Evolutionary conservation across 2,888 invertebrate genomes (phyloP).

Genomic region (Sarcophaga rosellei): DNA sequence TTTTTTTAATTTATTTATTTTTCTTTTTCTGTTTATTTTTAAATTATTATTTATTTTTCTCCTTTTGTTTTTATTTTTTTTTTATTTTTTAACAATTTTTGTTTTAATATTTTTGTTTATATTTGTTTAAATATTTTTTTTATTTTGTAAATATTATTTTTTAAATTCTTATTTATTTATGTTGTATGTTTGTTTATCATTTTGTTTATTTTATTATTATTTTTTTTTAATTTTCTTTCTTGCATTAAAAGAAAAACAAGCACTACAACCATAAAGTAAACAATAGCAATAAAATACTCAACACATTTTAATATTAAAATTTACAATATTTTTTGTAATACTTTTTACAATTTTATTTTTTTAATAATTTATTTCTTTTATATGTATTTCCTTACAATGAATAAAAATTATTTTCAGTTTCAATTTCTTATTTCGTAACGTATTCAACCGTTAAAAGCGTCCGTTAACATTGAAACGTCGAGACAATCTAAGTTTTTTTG

Average conservation of each 20-base stretch:
- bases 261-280: no score
- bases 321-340: background rate
- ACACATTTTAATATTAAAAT: background rate
- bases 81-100: no score
- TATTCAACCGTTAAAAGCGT: conserved; percentile 44
- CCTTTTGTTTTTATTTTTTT: no score
- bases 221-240: no score
- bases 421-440: no score
- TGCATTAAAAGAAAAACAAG: no score
- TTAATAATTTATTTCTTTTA: background rate
- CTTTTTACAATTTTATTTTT: background rate
- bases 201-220: no score
- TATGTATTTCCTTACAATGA: background rate
- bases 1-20: no score
- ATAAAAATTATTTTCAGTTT: no score
- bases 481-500: conserved; percentile 57
- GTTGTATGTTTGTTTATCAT: background rate
- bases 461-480: conserved; percentile 56
- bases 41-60: no score
- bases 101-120: background rate
- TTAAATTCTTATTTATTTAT: background rate
- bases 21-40: background rate
- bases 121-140: background rate
- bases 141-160: background rate
- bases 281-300: no score